Percentiles rank a stretch among this genome's conserved stretches.
These are phyloP conservation scores for Umimayanthus chanpuru DNA, from an alignment of 92 coral and sea anemone species.

Conservation along the genomic window DNA sequence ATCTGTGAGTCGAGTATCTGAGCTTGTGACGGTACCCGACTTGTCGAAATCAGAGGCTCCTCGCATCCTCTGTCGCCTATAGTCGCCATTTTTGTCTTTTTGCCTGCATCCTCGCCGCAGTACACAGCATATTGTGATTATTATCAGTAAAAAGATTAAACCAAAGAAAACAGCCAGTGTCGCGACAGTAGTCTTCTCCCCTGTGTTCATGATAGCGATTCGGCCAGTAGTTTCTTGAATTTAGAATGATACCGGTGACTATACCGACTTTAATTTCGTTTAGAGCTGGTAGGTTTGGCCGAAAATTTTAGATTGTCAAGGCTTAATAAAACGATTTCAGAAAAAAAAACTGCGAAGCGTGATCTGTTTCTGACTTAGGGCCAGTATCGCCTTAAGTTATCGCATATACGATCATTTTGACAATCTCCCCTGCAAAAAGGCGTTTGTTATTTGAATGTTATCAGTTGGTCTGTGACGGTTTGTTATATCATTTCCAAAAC, in stretches of 20 bases:
- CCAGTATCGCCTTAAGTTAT: neutral
- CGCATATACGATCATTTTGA: neutral
- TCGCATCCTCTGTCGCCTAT: conserved; percentile 53
- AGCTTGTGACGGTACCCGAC: conserved; percentile 69
- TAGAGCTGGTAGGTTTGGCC: neutral
- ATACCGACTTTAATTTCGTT: neutral
- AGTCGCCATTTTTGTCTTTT: conserved; percentile 51
- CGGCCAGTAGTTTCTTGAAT: neutral
- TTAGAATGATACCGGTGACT: neutral
- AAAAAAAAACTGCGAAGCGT: neutral
- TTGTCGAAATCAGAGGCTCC: conserved; percentile 63
- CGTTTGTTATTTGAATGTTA: conserved; percentile 14
- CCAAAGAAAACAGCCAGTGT: conserved; percentile 70
- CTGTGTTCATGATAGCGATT: conserved; percentile 50
- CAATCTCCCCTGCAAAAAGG: neutral
- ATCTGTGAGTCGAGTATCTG: conserved; percentile 67
- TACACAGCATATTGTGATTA: conserved; percentile 66
- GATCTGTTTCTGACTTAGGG: neutral
- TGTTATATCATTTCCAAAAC: conserved; percentile 15
- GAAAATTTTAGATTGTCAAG: neutral
- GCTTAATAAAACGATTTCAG: neutral
- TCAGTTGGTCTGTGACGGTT: neutral
- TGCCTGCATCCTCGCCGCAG: conserved; percentile 66
- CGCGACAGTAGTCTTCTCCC: conserved; percentile 71
- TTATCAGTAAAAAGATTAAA: conserved; percentile 58